A percentile compares a stretch with the other conserved stretches of the same genome.
These are phyloP conservation scores for Heteromormyrus szaboi DNA, from an alignment of 2,797 vertebrate genomes.

Conservation along the genomic window DNA sequence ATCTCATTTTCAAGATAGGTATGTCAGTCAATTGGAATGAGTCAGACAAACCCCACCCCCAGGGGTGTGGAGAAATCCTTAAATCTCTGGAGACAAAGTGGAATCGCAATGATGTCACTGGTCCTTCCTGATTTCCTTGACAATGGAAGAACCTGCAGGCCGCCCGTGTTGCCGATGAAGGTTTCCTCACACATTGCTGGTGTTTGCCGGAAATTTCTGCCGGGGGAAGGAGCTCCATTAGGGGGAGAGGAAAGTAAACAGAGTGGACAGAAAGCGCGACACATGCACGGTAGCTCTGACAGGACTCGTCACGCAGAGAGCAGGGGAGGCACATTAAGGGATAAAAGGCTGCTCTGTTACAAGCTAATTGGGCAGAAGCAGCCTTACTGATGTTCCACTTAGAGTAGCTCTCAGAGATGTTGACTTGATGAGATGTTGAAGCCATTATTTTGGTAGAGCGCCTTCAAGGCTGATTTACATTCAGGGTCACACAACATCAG, in stretches of 20 bases:
- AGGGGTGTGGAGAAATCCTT: not conserved
- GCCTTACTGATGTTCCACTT: not conserved
- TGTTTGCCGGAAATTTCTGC: not conserved
- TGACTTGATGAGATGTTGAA: constrained; percentile 5
- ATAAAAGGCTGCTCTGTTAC: not conserved
- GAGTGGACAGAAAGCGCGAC: not conserved
- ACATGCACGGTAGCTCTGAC: not conserved
- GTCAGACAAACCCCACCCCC: not conserved
- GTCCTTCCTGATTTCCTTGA: not conserved
- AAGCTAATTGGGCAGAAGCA: not conserved
- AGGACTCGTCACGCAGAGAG: not conserved
- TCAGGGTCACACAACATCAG: not conserved
- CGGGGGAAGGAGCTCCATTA: not conserved
- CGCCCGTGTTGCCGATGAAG: not conserved
- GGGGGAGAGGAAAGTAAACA: not conserved
- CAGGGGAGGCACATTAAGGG: not conserved
- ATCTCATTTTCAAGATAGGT: not conserved
- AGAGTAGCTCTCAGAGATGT: not conserved
- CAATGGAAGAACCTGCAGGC: not conserved
- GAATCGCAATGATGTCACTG: not conserved
- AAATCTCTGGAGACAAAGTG: not conserved
- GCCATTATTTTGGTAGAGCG: not conserved
- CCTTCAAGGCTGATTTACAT: not conserved
- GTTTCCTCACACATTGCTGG: not conserved
- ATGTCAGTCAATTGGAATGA: not conserved